Conservation (phyloP, 2,797 vertebrate species). For the Megalops cyprinoides region DNA sequence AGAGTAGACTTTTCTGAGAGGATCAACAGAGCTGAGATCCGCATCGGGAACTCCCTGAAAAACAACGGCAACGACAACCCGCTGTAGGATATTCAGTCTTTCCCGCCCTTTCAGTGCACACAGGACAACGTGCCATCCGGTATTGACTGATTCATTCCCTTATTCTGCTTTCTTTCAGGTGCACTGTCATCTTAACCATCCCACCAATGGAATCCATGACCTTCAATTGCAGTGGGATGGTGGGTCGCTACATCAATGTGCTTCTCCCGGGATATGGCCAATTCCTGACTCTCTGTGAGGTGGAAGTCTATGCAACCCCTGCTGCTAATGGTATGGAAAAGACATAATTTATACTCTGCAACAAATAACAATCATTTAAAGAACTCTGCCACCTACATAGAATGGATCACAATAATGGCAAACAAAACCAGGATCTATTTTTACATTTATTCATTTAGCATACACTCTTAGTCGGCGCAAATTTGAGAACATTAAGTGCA, state of each 20-base stretch:
- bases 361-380: too few relatives aligned
- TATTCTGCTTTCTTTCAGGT: not conserved
- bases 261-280: not conserved
- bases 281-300: constrained; percentile 36
- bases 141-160: not conserved
- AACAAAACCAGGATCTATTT: too few relatives aligned
- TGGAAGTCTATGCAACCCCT: constrained; percentile 24
- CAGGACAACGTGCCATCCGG: not conserved
- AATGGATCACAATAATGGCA: too few relatives aligned
- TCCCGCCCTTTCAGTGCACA: not conserved
- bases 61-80: constrained; percentile 33
- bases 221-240: constrained; percentile 26
- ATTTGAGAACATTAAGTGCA: too few relatives aligned
- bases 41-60: constrained; percentile 31
- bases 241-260: constrained; percentile 33
- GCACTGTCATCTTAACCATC: not conserved
- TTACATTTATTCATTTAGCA: too few relatives aligned
- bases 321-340: not conserved
- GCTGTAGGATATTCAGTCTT: not conserved
- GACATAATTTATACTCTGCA: not conserved
- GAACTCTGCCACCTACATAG: too few relatives aligned
- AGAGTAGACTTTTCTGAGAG: constrained; percentile 21
- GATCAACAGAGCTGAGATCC: constrained; percentile 30
- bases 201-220: not conserved
- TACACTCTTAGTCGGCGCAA: too few relatives aligned